phyloP scores from a whole-genome alignment of 1,140 invertebrate genomes.

The Asbolus verrucosus region DNA sequence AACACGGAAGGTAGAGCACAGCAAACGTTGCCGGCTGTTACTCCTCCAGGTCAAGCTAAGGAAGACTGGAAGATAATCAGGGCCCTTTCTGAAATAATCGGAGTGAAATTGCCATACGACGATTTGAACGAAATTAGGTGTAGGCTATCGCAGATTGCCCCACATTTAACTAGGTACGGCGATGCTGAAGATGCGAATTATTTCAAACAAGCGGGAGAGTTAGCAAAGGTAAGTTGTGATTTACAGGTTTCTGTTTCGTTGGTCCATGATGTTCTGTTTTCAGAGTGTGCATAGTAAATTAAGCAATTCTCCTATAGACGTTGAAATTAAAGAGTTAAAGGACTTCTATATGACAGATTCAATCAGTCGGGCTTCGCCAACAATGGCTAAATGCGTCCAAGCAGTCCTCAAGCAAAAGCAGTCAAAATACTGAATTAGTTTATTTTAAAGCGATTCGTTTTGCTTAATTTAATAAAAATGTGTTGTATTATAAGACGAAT shows the following conservation, averaged over 20 bases:
- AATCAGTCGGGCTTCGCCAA: constrained; percentile 95
- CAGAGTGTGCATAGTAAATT: constrained; percentile 43
- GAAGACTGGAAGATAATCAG: constrained; percentile 99
- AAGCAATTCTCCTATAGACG: constrained; percentile 74
- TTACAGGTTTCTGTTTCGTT: neutral
- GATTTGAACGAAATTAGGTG: constrained; percentile 85
- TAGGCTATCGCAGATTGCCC: constrained; percentile 87
- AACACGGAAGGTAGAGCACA: constrained; percentile 99
- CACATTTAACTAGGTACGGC: constrained; percentile 88
- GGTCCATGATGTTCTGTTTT: constrained; percentile 29
- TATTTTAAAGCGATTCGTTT: constrained; percentile 28
- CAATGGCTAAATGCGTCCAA: constrained; percentile 98
- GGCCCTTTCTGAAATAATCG: constrained; percentile 81
- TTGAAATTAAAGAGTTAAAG: constrained; percentile 84
- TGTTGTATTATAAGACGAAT: constrained; percentile 32
- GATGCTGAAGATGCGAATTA: constrained; percentile 87
- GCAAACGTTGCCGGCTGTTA: constrained; percentile 90
- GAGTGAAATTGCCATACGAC: constrained; percentile 89
- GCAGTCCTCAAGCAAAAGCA: constrained; percentile 85
- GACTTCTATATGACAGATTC: constrained; percentile 99
- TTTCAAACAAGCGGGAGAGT: constrained; percentile 75
- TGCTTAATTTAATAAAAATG: constrained; percentile 17
- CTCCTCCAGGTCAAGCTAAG: constrained; percentile 92
- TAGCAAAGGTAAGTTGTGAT: constrained; percentile 59
- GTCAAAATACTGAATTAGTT: constrained; percentile 67